Evolutionary conservation across 2,113 vertebrate species (phyloP).

Genomic region (Orientallactaga bullata): DNA sequence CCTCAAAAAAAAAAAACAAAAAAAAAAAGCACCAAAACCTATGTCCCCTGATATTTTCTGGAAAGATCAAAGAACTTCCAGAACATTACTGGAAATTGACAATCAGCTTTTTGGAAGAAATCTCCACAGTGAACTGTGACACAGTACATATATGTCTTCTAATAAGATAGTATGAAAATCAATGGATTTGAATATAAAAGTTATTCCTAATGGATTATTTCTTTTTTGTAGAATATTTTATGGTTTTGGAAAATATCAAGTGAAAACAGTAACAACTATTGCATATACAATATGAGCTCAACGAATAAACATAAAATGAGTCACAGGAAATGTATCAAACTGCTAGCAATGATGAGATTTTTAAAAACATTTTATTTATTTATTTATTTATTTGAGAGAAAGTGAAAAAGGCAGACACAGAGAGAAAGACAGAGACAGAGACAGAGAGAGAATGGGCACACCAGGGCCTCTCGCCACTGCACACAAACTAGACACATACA

Average conservation of each 20-base stretch:
- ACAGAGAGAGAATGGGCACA: no score
- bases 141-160: no score
- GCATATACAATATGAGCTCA: neutral
- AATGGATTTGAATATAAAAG: conserved; percentile 17
- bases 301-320: neutral
- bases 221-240: neutral
- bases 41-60: neutral
- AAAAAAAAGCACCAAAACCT: no score
- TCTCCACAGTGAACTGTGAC: neutral
- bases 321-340: neutral
- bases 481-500: no score
- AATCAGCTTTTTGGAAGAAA: neutral
- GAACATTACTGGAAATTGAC: neutral
- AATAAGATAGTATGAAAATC: conserved; percentile 28
- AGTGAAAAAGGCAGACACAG: no score
- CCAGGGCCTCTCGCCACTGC: no score
- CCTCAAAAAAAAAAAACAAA: neutral
- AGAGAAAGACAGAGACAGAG: no score
- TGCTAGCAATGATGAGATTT: neutral
- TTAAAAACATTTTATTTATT: no score
- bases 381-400: no score
- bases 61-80: neutral
- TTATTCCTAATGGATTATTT: neutral
- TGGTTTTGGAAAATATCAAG: neutral
- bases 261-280: conserved; percentile 22